phyloP scores from a whole-genome alignment of 2,888 invertebrate genomes.

The Drosophila robusta region DNA sequence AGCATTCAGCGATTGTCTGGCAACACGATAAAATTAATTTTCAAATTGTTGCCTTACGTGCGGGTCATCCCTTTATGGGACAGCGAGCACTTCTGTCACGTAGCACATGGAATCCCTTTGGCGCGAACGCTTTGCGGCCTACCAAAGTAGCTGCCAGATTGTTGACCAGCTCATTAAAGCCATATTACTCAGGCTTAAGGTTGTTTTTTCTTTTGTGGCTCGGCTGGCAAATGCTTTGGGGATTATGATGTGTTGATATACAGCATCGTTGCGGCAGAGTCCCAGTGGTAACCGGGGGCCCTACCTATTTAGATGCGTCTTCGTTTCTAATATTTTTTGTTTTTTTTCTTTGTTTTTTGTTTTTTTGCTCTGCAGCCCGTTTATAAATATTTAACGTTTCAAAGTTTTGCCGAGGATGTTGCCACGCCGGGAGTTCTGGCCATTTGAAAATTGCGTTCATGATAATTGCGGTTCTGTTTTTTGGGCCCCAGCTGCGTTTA shows the following conservation, averaged over 20 bases:
- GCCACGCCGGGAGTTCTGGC: conserved; percentile 28
- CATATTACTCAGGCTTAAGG: conserved; percentile 57
- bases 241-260: conserved; percentile 76
- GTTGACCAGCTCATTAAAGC: conserved; percentile 71
- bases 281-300: background rate
- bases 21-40: background rate
- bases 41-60: background rate
- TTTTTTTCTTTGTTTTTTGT: conserved; percentile 3
- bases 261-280: conserved; percentile 13
- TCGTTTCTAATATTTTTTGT: conserved; percentile 20
- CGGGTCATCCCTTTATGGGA: background rate
- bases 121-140: conserved; percentile 25
- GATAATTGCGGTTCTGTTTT: conserved; percentile 72
- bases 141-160: conserved; percentile 25
- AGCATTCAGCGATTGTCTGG: too few species aligned
- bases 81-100: conserved; percentile 8
- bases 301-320: background rate
- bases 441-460: conserved; percentile 71
- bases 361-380: conserved; percentile 49
- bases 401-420: conserved; percentile 56
- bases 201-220: too few species aligned
- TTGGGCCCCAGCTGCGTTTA: conserved; percentile 74
- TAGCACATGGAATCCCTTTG: background rate
- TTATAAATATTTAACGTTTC: conserved; percentile 77
- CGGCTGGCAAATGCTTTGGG: conserved; percentile 29